These are phyloP conservation scores for Macrosiphum euphorbiae DNA, from an alignment of 2,888 invertebrate species.

Conservation along the genomic window DNA sequence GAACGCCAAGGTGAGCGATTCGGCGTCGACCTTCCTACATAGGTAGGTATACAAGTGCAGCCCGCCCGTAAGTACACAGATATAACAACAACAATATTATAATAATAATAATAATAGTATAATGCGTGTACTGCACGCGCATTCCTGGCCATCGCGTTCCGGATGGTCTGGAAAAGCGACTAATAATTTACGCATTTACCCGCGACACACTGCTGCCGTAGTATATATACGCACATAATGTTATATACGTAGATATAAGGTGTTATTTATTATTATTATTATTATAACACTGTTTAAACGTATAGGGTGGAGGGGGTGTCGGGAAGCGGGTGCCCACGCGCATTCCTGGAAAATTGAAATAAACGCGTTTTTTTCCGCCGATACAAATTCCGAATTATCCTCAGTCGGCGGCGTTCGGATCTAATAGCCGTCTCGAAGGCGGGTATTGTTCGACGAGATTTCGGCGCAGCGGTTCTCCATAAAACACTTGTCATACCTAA, in stretches of 20 bases:
- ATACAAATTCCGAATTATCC: constrained; percentile 58
- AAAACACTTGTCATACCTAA: neutral
- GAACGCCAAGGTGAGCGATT: constrained; percentile 60
- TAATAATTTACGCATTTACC: constrained; percentile 36
- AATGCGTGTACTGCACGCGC: constrained; percentile 23
- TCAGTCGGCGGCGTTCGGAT: constrained; percentile 48
- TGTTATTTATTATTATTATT: neutral
- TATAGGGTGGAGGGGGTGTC: neutral
- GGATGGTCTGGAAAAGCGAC: constrained; percentile 62
- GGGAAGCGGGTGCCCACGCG: constrained; percentile 6
- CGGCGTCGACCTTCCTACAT: constrained; percentile 38
- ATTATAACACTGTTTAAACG: constrained; percentile 30
- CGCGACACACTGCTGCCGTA: neutral
- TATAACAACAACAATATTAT: neutral
- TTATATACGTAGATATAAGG: neutral
- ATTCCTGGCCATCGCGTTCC: constrained; percentile 63
- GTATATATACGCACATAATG: no score
- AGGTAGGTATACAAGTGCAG: neutral
- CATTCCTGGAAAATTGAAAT: constrained; percentile 51
- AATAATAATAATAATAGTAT: no score
- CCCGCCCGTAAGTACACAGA: neutral
- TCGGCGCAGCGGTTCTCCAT: neutral
- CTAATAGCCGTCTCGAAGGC: constrained; percentile 5
- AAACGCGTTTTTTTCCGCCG: neutral
- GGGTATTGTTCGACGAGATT: constrained; percentile 41